These are phyloP conservation scores for Halcyon malimbica DNA, from an alignment of 2,113 vertebrate genomes.

Conservation along the genomic window DNA sequence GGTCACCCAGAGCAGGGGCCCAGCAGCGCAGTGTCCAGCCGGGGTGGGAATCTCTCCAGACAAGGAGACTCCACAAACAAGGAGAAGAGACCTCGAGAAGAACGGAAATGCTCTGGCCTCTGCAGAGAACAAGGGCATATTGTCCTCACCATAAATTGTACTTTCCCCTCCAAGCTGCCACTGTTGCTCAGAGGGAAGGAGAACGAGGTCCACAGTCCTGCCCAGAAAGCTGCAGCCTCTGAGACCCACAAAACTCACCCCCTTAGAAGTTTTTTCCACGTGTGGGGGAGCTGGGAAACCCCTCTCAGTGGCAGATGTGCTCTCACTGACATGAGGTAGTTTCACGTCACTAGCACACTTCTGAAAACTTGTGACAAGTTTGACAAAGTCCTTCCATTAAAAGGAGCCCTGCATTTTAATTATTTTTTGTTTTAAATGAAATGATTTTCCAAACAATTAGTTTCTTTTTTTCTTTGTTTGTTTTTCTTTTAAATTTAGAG, in stretches of 20 bases:
- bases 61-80: background rate
- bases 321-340: background rate
- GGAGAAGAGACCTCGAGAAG: background rate
- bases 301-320: background rate
- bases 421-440: background rate
- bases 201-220: background rate
- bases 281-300: background rate
- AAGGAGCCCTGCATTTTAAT: background rate
- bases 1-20: no score
- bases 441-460: background rate
- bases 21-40: no score
- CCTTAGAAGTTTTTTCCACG: background rate
- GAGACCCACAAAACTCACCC: no score
- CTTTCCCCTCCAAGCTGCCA: background rate
- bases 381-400: background rate
- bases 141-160: background rate
- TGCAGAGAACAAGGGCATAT: rapidly evolving
- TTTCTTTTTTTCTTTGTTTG: background rate
- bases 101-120: background rate
- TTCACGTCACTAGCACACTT: background rate
- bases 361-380: background rate
- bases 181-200: background rate
- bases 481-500: background rate
- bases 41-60: no score
- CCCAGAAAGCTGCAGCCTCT: background rate